phyloP scores from a whole-genome alignment of 2,888 invertebrate species.

The Nomada goodeniana region DNA sequence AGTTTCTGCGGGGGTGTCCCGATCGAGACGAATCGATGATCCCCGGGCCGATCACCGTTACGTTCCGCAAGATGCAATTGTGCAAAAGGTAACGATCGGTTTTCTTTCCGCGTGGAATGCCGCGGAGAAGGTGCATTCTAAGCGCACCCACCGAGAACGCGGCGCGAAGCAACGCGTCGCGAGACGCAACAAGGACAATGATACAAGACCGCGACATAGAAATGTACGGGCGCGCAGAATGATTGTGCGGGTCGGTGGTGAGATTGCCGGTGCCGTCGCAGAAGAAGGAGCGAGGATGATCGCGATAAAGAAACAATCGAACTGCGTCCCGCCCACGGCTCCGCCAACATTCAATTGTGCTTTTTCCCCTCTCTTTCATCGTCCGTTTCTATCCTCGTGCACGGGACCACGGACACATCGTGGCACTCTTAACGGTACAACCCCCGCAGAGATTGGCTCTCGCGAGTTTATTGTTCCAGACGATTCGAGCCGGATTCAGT shows the following conservation, averaged over 20 bases:
- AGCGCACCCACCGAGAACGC: constrained; percentile 75
- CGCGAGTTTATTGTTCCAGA: constrained; percentile 44
- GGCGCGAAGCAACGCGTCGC: constrained; percentile 62
- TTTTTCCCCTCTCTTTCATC: constrained; percentile 56
- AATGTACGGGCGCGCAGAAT: constrained; percentile 45
- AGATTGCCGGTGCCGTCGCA: constrained; percentile 69
- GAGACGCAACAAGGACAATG: constrained; percentile 66
- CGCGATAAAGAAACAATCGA: constrained; percentile 83
- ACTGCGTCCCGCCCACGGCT: constrained; percentile 75
- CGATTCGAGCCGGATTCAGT: constrained; percentile 38
- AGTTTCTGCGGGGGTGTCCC: constrained; percentile 61
- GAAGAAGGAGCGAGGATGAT: constrained; percentile 77
- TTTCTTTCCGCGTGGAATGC: constrained; percentile 77
- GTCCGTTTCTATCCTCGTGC: constrained; percentile 16
- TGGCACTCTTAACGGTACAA: constrained; percentile 54
- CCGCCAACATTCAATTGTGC: constrained; percentile 79
- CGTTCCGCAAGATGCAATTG: constrained; percentile 75
- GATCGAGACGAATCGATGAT: constrained; percentile 69
- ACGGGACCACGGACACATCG: constrained; percentile 37
- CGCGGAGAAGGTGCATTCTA: constrained; percentile 78
- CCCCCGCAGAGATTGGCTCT: constrained; percentile 53
- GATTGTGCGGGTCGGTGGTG: constrained; percentile 65
- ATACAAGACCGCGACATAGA: constrained; percentile 50
- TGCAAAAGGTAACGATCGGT: constrained; percentile 78
- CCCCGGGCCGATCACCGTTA: constrained; percentile 62